phyloP scores from a whole-genome alignment of 2,888 invertebrate genomes.

The Acleris holmiana region DNA sequence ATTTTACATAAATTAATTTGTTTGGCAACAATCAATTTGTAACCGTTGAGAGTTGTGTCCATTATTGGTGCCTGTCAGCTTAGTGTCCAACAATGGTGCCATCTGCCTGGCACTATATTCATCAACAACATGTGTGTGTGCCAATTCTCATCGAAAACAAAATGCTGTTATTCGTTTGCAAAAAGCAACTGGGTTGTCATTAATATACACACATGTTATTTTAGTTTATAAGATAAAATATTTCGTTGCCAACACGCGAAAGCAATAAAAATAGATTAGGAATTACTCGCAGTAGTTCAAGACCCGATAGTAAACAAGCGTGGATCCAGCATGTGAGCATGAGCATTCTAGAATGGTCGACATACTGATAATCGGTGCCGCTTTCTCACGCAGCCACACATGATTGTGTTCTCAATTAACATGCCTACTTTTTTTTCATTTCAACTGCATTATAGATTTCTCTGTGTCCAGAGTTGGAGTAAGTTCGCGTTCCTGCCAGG shows the following conservation, averaged over 20 bases:
- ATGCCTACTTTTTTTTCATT: slow-evolving; percentile 31
- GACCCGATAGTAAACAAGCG: slow-evolving; percentile 9
- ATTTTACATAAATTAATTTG: too few species aligned
- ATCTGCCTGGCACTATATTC: too few species aligned
- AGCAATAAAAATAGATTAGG: slow-evolving; percentile 10
- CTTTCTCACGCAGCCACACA: slow-evolving; percentile 36
- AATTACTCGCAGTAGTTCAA: slow-evolving; percentile 11
- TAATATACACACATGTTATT: not conserved
- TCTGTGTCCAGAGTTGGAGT: slow-evolving; percentile 20
- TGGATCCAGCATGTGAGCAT: slow-evolving; percentile 20
- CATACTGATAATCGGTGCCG: slow-evolving; percentile 32
- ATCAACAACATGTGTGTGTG: not conserved
- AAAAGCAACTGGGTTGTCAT: slow-evolving; percentile 1
- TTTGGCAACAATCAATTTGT: too few species aligned
- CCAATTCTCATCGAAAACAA: slow-evolving; percentile 2
- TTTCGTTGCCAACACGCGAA: slow-evolving; percentile 10
- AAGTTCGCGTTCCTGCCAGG: not conserved
- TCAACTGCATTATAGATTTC: slow-evolving; percentile 32
- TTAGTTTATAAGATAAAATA: slow-evolving; percentile 7
- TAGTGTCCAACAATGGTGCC: too few species aligned
- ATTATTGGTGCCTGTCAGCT: too few species aligned
- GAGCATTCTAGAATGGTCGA: slow-evolving; percentile 31
- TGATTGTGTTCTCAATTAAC: slow-evolving; percentile 36
- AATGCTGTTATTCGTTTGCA: not conserved
- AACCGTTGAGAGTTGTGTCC: too few species aligned